Evolutionary conservation across 1,140 invertebrate species (phyloP).

Genomic region (Schmidtea mediterranea): DNA sequence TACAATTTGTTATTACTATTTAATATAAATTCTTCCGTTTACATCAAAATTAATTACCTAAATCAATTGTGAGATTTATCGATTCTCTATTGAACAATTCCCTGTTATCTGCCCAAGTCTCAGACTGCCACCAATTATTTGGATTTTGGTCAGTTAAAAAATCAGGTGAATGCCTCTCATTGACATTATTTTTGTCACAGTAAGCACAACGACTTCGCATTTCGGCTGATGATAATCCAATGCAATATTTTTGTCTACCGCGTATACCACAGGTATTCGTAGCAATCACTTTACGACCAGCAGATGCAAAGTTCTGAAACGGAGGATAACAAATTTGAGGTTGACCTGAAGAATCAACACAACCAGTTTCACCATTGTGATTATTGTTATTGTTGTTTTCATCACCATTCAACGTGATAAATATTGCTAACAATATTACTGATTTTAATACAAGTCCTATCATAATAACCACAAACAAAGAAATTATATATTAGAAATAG

Average conservation of each 20-base stretch:
- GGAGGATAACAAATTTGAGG: no score
- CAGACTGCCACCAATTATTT: conserved; percentile 1
- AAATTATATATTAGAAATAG: no score
- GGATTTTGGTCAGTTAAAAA: not conserved
- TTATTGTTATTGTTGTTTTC: no score
- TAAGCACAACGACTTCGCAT: not conserved
- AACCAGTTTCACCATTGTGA: no score
- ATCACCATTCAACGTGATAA: no score
- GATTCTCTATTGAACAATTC: not conserved
- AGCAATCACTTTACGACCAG: not conserved
- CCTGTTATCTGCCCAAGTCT: not conserved
- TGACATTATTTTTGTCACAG: not conserved
- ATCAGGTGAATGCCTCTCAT: not conserved
- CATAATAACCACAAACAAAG: no score
- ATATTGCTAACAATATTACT: no score
- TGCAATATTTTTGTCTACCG: not conserved
- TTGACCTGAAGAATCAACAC: no score
- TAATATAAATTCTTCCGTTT: no score
- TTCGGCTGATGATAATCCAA: not conserved
- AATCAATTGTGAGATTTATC: not conserved
- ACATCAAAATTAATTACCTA: not conserved
- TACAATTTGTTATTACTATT: no score
- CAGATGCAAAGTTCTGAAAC: not conserved
- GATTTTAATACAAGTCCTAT: no score
- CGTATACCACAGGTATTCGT: not conserved